Base-by-base conservation (phyloP, 2,888 invertebrate genomes). In the Tenthredo mesomela region DNA sequence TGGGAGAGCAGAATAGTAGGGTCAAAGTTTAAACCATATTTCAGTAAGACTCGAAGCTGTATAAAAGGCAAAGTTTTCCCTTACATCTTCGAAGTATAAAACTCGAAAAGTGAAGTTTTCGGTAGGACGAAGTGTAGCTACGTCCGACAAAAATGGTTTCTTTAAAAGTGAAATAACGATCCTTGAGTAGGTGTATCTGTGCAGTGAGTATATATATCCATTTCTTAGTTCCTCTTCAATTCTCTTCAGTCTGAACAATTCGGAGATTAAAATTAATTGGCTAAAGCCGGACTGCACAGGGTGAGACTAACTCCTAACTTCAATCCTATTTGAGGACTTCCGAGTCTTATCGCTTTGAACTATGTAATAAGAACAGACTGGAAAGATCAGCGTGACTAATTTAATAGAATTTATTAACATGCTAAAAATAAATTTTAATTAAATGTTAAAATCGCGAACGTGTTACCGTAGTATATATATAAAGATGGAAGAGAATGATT, bases 41-140 rank as follows among this genome's bases (percentile, higher is more conserved):
- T 80, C 80, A 37, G 40, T 37, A 61, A 61, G 33, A 61, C 37
- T 80, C 61, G 61, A 80, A 80, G 61, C 61, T 80, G 77, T 80
- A 80, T 77, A 61, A 21, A 33, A 40, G 71, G 61, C 25, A 80
- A 80, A 80, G 80, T 80, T 80, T 80, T 40, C 21, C 61, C 58
- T 80, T 80, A 80, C 80, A 50, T 80, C 80, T 80, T 61, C 58
- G 4, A 61, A 80, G 37, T 80, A 80, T 80, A 80, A 61, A 80
- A 29, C 80, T 80, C 21, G 58, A 58, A 61, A 61, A 40, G 80
- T 61, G 12, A 80, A 80, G 61, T 61, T 12, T 58, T 80, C 80
- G 37, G 40, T 77, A 54, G 33, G 9, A 12, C 47, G 15, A 29
- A 77, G 29, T 25, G 37, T 47, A 50, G 33, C 15, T 29, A 71